Evolutionary conservation across 2,888 invertebrate genomes (phyloP).

Genomic region (Tipula vernalis): DNA sequence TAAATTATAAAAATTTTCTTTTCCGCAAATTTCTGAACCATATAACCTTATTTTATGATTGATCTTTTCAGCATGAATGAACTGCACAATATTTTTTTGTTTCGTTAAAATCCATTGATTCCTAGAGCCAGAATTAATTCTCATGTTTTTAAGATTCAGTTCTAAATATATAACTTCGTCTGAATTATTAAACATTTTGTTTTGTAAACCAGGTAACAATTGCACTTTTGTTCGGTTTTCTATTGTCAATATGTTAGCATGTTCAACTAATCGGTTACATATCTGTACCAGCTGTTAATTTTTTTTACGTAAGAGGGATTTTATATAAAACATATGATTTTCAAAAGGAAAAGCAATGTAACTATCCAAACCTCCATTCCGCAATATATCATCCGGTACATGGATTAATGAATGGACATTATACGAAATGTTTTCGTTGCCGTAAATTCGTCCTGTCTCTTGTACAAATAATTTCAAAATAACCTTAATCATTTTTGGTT

Average conservation of each 20-base stretch:
- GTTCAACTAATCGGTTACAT: background rate
- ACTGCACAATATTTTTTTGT: background rate
- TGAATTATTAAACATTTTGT: background rate
- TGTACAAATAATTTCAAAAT: conserved; percentile 19
- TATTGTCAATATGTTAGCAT: background rate
- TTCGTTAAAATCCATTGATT: background rate
- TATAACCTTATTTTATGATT: background rate
- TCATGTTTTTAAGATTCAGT: background rate
- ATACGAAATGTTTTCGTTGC: conserved; percentile 16
- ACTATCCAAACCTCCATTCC: conserved; percentile 17
- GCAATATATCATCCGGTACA: conserved; percentile 17
- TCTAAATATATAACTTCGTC: background rate
- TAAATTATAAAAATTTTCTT: background rate
- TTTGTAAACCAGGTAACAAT: background rate
- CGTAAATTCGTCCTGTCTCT: conserved; percentile 18
- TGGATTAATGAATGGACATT: conserved; percentile 21
- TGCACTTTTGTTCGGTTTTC: background rate
- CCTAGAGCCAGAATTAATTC: background rate
- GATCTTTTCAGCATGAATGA: background rate
- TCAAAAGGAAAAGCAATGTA: conserved; percentile 20
- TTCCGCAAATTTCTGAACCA: background rate
- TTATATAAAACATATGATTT: conserved; percentile 18
- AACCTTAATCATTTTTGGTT: background rate
- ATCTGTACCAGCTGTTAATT: no score
- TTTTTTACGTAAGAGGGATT: no score